phyloP scores from a whole-genome alignment of 2,888 invertebrate genomes.

The Argyresthia goedartella region DNA sequence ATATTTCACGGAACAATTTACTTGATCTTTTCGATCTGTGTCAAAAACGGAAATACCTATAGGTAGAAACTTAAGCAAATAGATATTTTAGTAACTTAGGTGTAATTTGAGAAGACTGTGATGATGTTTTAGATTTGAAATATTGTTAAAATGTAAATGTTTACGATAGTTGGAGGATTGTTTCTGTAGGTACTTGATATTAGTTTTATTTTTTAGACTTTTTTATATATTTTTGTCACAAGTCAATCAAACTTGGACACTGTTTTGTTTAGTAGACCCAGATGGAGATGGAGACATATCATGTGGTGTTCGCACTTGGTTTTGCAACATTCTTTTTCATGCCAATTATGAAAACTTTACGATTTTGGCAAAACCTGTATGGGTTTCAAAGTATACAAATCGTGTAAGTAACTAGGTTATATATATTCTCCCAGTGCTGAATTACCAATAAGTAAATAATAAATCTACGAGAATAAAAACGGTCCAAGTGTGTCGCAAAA shows the following conservation, averaged over 20 bases:
- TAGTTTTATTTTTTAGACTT: slow-evolving; percentile 7
- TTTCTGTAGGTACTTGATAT: not conserved
- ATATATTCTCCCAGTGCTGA: too few species aligned
- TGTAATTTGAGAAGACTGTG: slow-evolving; percentile 65
- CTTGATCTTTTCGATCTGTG: not conserved
- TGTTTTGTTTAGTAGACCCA: slow-evolving; percentile 2
- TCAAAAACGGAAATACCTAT: not conserved
- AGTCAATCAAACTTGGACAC: not conserved
- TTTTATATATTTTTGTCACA: too few species aligned
- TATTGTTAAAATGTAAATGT: slow-evolving; percentile 31
- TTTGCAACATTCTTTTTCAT: too few species aligned
- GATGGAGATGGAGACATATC: slow-evolving; percentile 1
- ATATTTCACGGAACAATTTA: not conserved
- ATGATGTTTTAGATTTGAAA: slow-evolving; percentile 50
- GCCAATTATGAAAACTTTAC: too few species aligned
- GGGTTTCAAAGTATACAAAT: too few species aligned
- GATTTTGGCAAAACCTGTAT: too few species aligned
- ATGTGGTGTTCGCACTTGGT: too few species aligned
- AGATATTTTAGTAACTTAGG: slow-evolving; percentile 1
- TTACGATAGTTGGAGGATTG: slow-evolving; percentile 23
- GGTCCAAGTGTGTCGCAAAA: too few species aligned
- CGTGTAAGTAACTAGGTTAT: too few species aligned
- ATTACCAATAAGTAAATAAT: too few species aligned
- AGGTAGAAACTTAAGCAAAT: not conserved
- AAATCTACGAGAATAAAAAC: too few species aligned